A percentile compares a stretch with the other conserved stretches of the same genome.
These are phyloP conservation scores for Tanytarsus gracilentus DNA, from an alignment of 2,888 invertebrate species.

Conservation along the genomic window DNA sequence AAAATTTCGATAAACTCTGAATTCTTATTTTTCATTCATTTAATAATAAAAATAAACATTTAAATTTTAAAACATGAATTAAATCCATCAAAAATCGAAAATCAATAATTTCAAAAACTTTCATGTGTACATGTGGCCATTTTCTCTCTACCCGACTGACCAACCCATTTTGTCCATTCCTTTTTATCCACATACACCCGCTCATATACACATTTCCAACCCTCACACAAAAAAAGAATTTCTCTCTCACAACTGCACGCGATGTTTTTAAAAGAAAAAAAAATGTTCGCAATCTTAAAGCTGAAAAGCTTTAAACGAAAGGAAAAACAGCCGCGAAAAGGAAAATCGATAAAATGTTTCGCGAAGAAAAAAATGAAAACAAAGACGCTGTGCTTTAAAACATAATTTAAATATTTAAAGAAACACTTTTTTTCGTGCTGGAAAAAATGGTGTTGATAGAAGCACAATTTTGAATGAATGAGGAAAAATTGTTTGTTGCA, in stretches of 20 bases:
- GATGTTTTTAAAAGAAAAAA: not conserved
- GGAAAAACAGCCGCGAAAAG: conserved; percentile 16
- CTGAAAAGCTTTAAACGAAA: conserved; percentile 15
- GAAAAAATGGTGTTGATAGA: conserved; percentile 25
- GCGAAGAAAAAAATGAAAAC: conserved; percentile 27
- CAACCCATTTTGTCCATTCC: conserved; percentile 22
- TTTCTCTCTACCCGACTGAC: conserved; percentile 6
- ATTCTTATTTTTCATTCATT: too few species aligned
- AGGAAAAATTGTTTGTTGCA: conserved; percentile 12
- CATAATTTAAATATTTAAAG: conserved; percentile 28
- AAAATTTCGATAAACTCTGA: too few species aligned
- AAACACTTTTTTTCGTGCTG: conserved; percentile 29
- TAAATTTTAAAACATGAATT: too few species aligned
- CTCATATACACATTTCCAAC: not conserved
- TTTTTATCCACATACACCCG: not conserved
- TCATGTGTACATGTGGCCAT: conserved; percentile 16
- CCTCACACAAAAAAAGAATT: not conserved
- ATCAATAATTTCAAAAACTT: not conserved
- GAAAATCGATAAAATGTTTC: conserved; percentile 28
- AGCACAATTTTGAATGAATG: conserved; percentile 23
- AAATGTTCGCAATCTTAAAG: not conserved
- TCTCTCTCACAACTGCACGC: not conserved
- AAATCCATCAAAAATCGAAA: too few species aligned
- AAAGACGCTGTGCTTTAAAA: conserved; percentile 28
- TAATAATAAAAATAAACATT: too few species aligned